Base-by-base conservation (phyloP, 2,888 invertebrate genomes). In the Brenthis hecate region DNA sequence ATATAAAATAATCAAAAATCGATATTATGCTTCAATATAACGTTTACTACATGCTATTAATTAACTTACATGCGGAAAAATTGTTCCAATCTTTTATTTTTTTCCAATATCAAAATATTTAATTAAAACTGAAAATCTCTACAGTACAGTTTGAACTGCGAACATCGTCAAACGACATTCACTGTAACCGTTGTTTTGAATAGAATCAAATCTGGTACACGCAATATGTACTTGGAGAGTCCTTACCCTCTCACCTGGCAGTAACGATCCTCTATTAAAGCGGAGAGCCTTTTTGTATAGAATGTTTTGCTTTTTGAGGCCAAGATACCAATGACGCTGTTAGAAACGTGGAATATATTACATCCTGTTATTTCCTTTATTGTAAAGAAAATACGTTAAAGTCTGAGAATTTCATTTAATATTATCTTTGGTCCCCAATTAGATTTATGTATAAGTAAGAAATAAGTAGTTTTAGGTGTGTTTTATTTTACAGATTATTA, bases 181-280 rank as follows among this genome's bases (percentile, higher is more conserved):
- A 47, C 32, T 63, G 51, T 47, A 28, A 16, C 32, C 16, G 64
- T 64, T 65, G 61, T 69, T 56, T 53, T 57, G 58, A 64, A 70
- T 65, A 69, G 65, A 68, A 68, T 70, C 61, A 71, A 65, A 74
- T 62, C 60, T 68, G 53, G 69, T 60, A 47, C 65, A 71, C 66
- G 71, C 66, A 71, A 60, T 63, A 54, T 65, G 57, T 69, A 50
- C 50, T 55, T 73, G 60, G 60, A 72, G 68, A 60, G 69, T 66
- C 50, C 70, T 72, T 65, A 65, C 56, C 73, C 70, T 72, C 70
- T 72, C 66, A 65, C 62, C 65, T 66, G 66, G 63, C 60, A 61
- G 66, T 70, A 72, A 73, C 67, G 69, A 68, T 65, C 65, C 70
- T 67, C 51, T 69, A 58, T 70, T 65, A 65, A 65, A 56, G 32